Base-by-base conservation (phyloP, 2,888 invertebrate species). In the Punctoribates punctum region DNA sequence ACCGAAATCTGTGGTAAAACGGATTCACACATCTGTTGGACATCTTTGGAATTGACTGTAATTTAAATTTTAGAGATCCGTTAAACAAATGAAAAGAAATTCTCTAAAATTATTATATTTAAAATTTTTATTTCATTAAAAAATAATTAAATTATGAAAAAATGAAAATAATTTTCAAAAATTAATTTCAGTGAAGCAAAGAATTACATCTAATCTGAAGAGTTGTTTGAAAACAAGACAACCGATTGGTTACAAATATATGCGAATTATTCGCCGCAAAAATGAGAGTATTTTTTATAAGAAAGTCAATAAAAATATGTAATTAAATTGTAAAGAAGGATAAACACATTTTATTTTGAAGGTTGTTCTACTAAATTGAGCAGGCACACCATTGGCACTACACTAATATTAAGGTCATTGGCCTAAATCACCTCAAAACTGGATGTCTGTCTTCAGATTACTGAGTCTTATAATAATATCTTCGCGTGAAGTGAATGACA, bases 1-100 rank as follows among this genome's bases (percentile, higher is more conserved):
- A 77, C 23, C 62, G n/a, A 9, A 77, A 42, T 29, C 77, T 60
- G 65, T 74, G 77, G 34, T 60, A 42, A 57, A 77, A 77, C 38
- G 77, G 77, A 67, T 77, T 77, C 13, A 77, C 77, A 74, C 77
- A 76, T n/a, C 13, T 23, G 9, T 70, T 46, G 15, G 42, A 11
- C 70, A 70, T 70, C 29, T n/a, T n/a, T 38, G 48, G 3, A 48
- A 29, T 13, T 65, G 29, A 29, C 27, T 65, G 25, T 27, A 65
- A 29, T 17, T 65, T 11, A 27, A 29, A 65, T n/a, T n/a, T n/a
- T n/a, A n/a, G n/a, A n/a, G n/a, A n/a, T n/a, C n/a, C n/a, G n/a
- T n/a, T 6, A 48, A 48, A 48, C 48, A 9, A 48, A 48, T 4
- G n/a, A 15, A 48, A 48, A 15, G 48, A 3, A 3, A 17, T 54